Base-by-base conservation (phyloP, 2,888 invertebrate genomes). In the Lomographa bimaculata region DNA sequence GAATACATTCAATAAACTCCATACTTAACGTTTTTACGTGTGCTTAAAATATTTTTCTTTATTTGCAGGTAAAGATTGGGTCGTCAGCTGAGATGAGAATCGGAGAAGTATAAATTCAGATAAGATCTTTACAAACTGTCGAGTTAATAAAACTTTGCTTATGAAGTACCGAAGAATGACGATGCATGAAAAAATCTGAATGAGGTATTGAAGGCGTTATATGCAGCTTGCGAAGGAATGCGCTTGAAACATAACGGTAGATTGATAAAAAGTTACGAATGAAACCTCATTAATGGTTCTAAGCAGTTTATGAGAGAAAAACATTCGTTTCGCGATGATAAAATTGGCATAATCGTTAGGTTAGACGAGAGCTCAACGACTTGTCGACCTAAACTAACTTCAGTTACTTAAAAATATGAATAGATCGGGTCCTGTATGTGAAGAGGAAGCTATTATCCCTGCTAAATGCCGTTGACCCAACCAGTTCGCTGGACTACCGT, bases 51-150 rank as follows among this genome's bases (percentile, higher is more conserved):
- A 24, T 50, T 51, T 59, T 60, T 66, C 55, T 50, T 59, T 64
- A 46, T 56, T 74, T 69, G 46, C 74, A 70, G 72, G 75, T 75
- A 75, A 70, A 58, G 53, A 60, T 41, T 57, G 51, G 53, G 51
- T 48, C 45, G 45, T 50, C 50, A 48, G 35, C 48, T 44, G 42
- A 25, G 50, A 24, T 25, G 19, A 27, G 27, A 32, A 27, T 25
- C 16, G 21, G 24, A 30, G 21, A 20, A 2, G 36, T 38, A 17
- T 33, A 38, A 33, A 37, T 37, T 21, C 2, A 25, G 46, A 46
- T 47, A 49, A 43, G 26, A 35, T 42, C 17, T 45, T 45, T 36
- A 40, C 7, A 30, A 36, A 28, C 20, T 28, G 24, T 37, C 28
- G 29, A 37, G 34, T 35, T 49, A 37, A 29, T 33, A 28, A 36